A percentile compares a stretch with the other conserved stretches of the same genome.
Conservation (phyloP, 2,888 invertebrate genomes). For the Eupithecia centaureata region DNA sequence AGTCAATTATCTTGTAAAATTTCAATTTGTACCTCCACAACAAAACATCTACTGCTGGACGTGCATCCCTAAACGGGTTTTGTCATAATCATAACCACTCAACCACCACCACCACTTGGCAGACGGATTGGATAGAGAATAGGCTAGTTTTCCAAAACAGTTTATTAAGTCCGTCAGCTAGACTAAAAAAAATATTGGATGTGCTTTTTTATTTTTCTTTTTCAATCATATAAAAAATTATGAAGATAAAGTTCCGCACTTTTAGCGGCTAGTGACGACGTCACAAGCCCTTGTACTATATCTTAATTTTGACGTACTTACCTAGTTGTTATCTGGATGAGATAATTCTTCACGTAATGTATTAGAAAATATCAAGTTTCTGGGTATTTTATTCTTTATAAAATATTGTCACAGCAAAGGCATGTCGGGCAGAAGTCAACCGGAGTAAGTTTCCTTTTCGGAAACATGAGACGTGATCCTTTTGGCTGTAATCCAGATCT, state of each 20-base stretch:
- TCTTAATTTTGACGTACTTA: not conserved
- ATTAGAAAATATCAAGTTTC: constrained; percentile 21
- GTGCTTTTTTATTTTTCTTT: no score
- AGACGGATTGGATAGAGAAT: not conserved
- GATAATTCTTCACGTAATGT: constrained; percentile 2
- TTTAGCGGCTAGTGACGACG: no score
- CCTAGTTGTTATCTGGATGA: not conserved
- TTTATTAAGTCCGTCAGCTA: no score
- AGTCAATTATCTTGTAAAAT: not conserved
- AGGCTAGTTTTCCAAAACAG: no score
- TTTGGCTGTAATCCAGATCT: constrained; percentile 70
- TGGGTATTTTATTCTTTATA: constrained; percentile 39
- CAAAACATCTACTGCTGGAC: not conserved
- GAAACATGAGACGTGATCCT: constrained; percentile 66
- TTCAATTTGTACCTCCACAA: not conserved
- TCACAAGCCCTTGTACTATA: no score
- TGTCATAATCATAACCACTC: not conserved
- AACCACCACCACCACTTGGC: no score
- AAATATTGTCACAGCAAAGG: constrained; percentile 53
- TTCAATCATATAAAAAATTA: no score
- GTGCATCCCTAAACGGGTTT: not conserved
- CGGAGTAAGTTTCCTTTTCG: constrained; percentile 60
- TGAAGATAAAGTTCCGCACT: no score
- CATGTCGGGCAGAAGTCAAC: constrained; percentile 54
- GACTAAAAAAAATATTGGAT: no score